A percentile compares a stretch with the other conserved stretches of the same genome.
phyloP scores from a whole-genome alignment of 2,797 vertebrate genomes.

The Myotis planiceps region DNA sequence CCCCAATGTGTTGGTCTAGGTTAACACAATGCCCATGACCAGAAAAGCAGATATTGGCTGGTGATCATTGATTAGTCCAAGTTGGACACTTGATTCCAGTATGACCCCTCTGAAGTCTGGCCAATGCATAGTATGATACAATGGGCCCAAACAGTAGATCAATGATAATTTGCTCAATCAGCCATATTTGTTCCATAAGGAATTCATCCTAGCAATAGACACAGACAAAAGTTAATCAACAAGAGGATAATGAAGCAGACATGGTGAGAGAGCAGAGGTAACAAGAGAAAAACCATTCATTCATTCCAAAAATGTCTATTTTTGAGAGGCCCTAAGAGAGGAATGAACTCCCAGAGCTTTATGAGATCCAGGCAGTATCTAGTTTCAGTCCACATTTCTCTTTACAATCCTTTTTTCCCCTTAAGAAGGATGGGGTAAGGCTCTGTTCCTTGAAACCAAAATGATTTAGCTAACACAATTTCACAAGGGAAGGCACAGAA shows the following conservation, averaged over 20 bases:
- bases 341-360: slow-evolving; percentile 12
- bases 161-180: background rate
- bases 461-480: slow-evolving; percentile 3
- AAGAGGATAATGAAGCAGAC: background rate
- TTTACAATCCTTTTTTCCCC: background rate
- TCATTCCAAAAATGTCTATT: background rate
- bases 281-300: background rate
- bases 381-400: background rate
- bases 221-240: background rate
- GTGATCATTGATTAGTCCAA: background rate
- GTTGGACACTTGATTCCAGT: background rate
- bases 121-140: background rate
- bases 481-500: background rate
- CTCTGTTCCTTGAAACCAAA: slow-evolving; percentile 33
- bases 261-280: background rate
- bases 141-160: background rate
- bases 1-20: background rate
- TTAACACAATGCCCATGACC: background rate
- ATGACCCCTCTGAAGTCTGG: background rate
- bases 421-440: background rate
- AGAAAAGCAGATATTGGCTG: background rate
- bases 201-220: slow-evolving; percentile 10
- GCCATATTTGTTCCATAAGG: background rate
- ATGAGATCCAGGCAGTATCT: background rate
- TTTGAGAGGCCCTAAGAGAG: background rate